phyloP scores from a whole-genome alignment of 2,113 vertebrate genomes.

The Nipponia nippon region DNA sequence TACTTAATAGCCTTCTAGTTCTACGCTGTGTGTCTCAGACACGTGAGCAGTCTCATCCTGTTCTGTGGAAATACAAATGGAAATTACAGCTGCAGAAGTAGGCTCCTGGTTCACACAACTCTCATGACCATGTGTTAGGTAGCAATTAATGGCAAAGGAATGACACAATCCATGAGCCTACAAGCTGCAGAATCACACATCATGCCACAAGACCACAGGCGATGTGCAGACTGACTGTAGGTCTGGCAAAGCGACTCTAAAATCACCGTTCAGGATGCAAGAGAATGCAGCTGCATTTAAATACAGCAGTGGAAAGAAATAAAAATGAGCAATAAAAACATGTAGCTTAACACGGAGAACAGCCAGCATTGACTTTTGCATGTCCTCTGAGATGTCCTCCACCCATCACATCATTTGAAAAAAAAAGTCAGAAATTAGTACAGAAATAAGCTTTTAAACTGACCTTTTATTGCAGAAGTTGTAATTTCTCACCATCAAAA shows the following conservation, averaged over 20 bases:
- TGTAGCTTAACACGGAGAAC: not conserved
- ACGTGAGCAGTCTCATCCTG: fast-evolving
- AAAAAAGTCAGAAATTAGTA: not conserved
- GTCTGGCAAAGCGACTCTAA: not conserved
- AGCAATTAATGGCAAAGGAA: not conserved
- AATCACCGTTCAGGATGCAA: not conserved
- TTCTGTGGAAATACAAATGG: not conserved
- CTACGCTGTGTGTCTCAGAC: not conserved
- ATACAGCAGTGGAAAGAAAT: not conserved
- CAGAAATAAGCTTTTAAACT: not conserved
- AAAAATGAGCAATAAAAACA: not conserved
- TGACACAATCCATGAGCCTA: not conserved
- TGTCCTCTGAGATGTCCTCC: not conserved
- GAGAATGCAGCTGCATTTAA: not conserved
- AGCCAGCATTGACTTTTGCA: not conserved
- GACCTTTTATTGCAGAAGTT: conserved; percentile 14
- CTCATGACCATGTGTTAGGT: not conserved
- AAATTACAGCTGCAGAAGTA: not conserved
- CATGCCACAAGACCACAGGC: not conserved
- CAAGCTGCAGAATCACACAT: not conserved
- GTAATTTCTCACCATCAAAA: not conserved
- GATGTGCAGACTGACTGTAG: not conserved
- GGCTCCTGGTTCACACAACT: not conserved
- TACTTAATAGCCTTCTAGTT: not conserved
- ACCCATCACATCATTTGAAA: not conserved